Base-by-base conservation (phyloP, 2,113 vertebrate genomes). In the Prunella fulvescens region DNA sequence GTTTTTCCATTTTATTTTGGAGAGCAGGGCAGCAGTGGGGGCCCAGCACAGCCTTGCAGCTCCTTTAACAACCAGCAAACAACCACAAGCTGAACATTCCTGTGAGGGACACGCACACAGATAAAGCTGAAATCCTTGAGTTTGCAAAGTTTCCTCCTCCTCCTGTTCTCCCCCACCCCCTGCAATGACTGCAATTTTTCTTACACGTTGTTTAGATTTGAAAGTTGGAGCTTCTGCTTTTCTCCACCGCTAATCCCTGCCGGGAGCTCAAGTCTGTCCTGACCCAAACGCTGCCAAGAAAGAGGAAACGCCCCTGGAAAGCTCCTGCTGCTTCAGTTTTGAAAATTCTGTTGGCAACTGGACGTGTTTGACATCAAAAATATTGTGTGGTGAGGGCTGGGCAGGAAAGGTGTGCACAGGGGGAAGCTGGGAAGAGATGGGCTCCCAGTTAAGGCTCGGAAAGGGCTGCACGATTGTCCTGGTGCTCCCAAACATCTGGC, bases 161-260 rank as follows among this genome's bases (percentile, higher is more conserved):
- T 82, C 5, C 67, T 72, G 44, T 33, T 51, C 19, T 10, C 17
- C 39, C 29, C 9, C 33, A 19, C 14, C 14, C 20, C n/a, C 23
- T 0, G 0, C 28, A 53, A 40, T 1, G 40, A 5, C 18, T 11
- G 9, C 17, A 3, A 23, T 80, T 95, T 92, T 70, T 74, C 87
- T 91, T 58, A 44, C 18, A 22, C 1, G 0, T 67, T 61, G 71
- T 66, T 96, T 62, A 69, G 78, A 61, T 94, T 66, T 62, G 77
- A 91, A 90, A 93, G 71, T 16, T 10, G 57, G 39, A 95, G 85
- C 93, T 96, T 94, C 81, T 96, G 95, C 93, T 96, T 95, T 94
- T 93, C 87, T 9, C 48, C 66, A 67, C 87, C 45, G 13, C 88
- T 92, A 88, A 95, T 94, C 82, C 73, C 72, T 11, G n/a, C 54